phyloP scores from a whole-genome alignment of 2,113 vertebrate species.

The Psettodes erumei region DNA sequence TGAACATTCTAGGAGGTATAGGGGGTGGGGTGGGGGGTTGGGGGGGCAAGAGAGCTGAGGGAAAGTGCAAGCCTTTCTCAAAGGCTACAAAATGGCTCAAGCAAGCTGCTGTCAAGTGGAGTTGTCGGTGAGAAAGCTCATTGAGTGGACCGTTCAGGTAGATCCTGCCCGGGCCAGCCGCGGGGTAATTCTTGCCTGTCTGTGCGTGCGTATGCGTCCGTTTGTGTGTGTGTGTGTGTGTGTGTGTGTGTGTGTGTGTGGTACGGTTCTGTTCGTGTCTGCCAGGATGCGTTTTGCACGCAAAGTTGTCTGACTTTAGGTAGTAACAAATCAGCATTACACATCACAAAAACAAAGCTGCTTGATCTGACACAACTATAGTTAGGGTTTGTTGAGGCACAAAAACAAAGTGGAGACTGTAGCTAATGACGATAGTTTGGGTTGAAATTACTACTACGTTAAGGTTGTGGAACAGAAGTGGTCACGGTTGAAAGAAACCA shows the following conservation, averaged over 20 bases:
- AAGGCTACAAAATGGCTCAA: slow-evolving; percentile 77
- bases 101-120: slow-evolving; percentile 80
- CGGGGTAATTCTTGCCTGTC: slow-evolving; percentile 16
- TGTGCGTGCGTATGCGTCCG: not conserved
- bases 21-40: slow-evolving; percentile 28
- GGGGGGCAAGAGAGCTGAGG: slow-evolving; percentile 24
- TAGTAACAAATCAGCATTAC: no score
- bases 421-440: no score
- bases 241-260: no score
- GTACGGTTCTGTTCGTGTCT: no score
- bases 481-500: not conserved
- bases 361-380: no score
- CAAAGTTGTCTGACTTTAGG: no score
- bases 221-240: not conserved
- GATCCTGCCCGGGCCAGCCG: slow-evolving; percentile 38
- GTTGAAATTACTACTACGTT: not conserved
- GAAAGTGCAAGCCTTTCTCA: slow-evolving; percentile 75
- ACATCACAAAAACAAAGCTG: no score
- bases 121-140: slow-evolving; percentile 74
- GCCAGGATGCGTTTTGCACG: no score
- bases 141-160: slow-evolving; percentile 67
- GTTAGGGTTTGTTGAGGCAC: no score
- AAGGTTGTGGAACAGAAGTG: not conserved
- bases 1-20: slow-evolving; percentile 79
- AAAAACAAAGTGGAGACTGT: no score